Evolutionary conservation across 2,113 vertebrate genomes (phyloP), one percentile per base, ranked within the genome.

Genomic region (Cynoglossus semilaevis): DNA sequence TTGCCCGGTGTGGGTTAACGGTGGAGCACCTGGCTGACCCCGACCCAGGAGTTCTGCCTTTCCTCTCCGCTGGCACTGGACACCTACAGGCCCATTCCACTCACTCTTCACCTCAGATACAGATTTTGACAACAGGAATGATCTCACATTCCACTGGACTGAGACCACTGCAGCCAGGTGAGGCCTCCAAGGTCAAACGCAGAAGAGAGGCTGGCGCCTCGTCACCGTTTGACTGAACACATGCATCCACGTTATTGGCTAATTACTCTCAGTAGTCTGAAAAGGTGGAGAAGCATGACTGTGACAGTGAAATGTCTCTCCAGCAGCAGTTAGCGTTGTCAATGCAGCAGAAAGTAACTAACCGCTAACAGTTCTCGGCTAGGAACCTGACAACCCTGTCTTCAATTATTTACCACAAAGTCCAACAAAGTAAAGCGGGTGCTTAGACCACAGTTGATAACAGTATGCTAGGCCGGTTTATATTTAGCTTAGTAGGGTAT

Each of bases 101-200:
- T 81, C 69, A 58, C 60, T 71, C 70, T 45, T 63, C 68, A 68
- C 73, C 64, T 76, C 66, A 19, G 14, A 51, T 49, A 49, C 37
- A 41, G 63, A 40, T 62, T 63, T 17, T 80, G 65, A 84, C 0
- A 19, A 11, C 58, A 66, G 56, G 50, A 80, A 67, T 78, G 22
- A 73, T 67, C 67, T 76, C 58, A 79, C 79, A 86, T 86, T 88
- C 79, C 78, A 73, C 14, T 35, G 40, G 15, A 17, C 61, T 70
- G 15, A 77, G 65, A 80, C 67, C 48, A 58, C 16, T 18, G 70
- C 18, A 19, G 45, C 46, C 59, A 76, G 63, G 72, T 76, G 63
- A 81, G 51, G 58, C 52, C 55, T 77, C 42, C 60, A 66, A 77
- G 70, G 68, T 82, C 75, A 76, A 61, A 58, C 45, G 37, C 14